Evolutionary conservation across 2,797 vertebrate species (phyloP), one percentile per base, ranked within the genome.

Genomic region (Coilia nasus): DNA sequence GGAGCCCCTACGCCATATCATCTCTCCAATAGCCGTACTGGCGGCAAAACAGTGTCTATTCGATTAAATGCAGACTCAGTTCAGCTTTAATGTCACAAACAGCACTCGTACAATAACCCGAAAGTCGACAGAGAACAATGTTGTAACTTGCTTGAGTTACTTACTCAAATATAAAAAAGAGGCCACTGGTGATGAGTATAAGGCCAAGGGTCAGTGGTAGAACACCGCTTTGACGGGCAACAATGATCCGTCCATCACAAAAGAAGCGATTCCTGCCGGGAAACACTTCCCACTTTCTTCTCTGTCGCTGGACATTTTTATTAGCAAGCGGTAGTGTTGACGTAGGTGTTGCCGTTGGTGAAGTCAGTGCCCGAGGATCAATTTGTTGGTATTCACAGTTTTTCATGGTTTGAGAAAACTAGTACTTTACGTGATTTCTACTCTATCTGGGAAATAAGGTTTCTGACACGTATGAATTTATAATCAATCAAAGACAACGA

Each of bases 161-260:
- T 98, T 91, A 99, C 98, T 99, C 97, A 90, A 97, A 99, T 89
- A 96, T 95, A 93, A 99, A 99, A 95, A 99, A 99, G 93, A 99
- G 97, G 92, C 95, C 94, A 92, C 96, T 96, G 86, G 97, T 99
- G 93, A 94, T 91, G 90, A 98, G 90, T 93, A 99, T 97, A 93
- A 99, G 97, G 92, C 96, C 96, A 91, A 98, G 94, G 17, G 98
- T 99, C 91, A 98, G 92, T 12, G 94, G 97, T 87, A 99, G 97
- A 87, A 98, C 96, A 19, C 98, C 97, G 90, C 95, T 97, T 93
- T 98, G 98, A 84, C 96, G 93, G 50, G 97, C 95, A 86, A 97
- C 92, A 89, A 99, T 98, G 60, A 99, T 93, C 83, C 97, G 95
- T 64, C 98, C 98, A 75, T 97, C 96, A 94, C 97, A 99, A 91